phyloP scores from a whole-genome alignment of 1,140 invertebrate genomes.

The Scaptomyza hsui region DNA sequence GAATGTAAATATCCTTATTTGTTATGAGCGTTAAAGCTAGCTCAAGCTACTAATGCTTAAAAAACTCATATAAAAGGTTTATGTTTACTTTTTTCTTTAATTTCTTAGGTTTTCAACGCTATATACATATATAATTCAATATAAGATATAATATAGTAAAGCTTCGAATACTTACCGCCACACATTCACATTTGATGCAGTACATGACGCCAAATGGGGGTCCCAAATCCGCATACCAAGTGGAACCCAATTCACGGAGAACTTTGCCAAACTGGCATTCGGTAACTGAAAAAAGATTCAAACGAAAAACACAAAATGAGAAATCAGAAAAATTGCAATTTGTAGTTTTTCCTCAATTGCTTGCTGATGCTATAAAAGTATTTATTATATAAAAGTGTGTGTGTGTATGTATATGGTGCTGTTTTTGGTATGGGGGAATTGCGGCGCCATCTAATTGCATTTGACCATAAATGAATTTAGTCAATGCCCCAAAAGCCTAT shows the following conservation, averaged over 20 bases:
- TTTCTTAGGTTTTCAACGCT: too few species aligned
- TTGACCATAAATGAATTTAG: constrained; percentile 45
- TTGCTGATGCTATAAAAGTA: constrained; percentile 44
- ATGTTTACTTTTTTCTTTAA: too few species aligned
- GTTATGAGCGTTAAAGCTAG: too few species aligned
- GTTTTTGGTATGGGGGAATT: constrained; percentile 22
- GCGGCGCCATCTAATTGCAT: constrained; percentile 52
- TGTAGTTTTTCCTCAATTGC: constrained; percentile 13
- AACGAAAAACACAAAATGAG: constrained; percentile 7
- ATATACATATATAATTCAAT: too few species aligned
- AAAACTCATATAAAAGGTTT: too few species aligned
- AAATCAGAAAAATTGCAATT: constrained; percentile 39
- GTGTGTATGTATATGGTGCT: constrained; percentile 20
- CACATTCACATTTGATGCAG: constrained; percentile 96
- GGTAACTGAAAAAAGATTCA: constrained; percentile 85
- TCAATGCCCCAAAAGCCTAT: constrained; percentile 30
- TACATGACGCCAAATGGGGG: constrained; percentile 96
- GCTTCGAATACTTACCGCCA: constrained; percentile 90
- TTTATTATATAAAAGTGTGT: constrained; percentile 17
- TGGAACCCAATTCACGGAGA: constrained; percentile 92
- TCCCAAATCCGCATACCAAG: constrained; percentile 95
- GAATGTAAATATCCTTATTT: too few species aligned
- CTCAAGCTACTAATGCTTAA: too few species aligned
- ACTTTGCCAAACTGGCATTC: constrained; percentile 95
- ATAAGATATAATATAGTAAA: too few species aligned